A percentile compares a stretch with the other conserved stretches of the same genome.
These are phyloP conservation scores for Cervus canadensis DNA, from an alignment of 2,113 vertebrate genomes.

Conservation along the genomic window DNA sequence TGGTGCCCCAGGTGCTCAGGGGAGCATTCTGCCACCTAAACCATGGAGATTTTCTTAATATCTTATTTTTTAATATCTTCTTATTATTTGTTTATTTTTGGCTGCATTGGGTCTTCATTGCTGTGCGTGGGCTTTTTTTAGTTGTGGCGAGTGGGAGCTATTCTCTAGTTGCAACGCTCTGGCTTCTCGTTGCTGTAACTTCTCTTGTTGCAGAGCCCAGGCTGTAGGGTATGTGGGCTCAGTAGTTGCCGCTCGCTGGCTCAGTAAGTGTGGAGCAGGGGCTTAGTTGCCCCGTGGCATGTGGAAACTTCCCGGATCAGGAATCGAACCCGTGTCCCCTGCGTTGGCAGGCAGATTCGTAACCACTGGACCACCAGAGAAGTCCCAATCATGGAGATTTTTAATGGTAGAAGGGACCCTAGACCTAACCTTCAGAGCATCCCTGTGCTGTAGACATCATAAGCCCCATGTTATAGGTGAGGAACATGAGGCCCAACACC, in stretches of 20 bases:
- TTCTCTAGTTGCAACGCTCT: background rate
- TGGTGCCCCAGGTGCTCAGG: background rate
- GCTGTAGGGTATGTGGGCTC: background rate
- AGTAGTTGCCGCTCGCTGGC: background rate
- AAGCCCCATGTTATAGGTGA: background rate
- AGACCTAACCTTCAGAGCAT: background rate
- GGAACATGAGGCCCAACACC: background rate
- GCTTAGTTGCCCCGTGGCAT: background rate
- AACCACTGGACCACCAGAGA: background rate
- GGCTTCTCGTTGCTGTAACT: background rate
- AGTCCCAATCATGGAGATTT: background rate
- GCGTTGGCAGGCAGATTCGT: background rate
- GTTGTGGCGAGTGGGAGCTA: background rate
- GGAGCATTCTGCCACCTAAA: background rate
- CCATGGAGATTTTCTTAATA: background rate
- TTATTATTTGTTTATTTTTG: background rate
- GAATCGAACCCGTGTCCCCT: background rate
- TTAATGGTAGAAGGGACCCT: background rate
- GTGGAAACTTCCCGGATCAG: background rate
- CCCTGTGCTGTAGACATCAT: rapidly evolving
- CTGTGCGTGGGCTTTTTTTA: background rate
- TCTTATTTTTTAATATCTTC: background rate
- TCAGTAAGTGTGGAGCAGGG: background rate
- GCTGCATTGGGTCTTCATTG: background rate
- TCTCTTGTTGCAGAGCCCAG: background rate